A percentile compares a stretch with the other conserved stretches of the same genome.
phyloP scores from a whole-genome alignment of 2,888 invertebrate genomes.

The Rhodophaea formosa region DNA sequence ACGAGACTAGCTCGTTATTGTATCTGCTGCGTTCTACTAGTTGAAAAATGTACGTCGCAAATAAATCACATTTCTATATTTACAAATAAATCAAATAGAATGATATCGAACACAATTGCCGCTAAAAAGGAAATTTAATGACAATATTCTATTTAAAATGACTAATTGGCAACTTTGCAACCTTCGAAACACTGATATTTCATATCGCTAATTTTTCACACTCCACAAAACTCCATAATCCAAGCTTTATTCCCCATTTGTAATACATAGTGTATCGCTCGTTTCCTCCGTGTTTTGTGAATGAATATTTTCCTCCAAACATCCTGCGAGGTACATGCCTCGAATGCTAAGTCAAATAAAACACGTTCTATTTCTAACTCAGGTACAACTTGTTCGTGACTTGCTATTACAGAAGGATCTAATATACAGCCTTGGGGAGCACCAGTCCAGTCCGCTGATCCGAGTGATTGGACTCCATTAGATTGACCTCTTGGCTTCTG shows the following conservation, averaged over 20 bases:
- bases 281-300: conserved; percentile 5
- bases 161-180: too few relatives aligned
- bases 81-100: too few relatives aligned
- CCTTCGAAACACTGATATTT: neutral
- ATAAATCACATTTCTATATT: too few relatives aligned
- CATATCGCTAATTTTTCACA: neutral
- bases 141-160: too few relatives aligned
- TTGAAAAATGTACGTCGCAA: too few relatives aligned
- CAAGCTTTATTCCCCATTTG: neutral
- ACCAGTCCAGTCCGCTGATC: neutral
- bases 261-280: conserved; percentile 2
- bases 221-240: neutral
- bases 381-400: neutral
- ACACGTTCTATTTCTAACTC: conserved; percentile 10
- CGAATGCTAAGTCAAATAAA: conserved; percentile 4
- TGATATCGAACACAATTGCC: too few relatives aligned
- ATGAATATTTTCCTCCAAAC: conserved; percentile 11
- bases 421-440: neutral
- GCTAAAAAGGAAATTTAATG: too few relatives aligned
- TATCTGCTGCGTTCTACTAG: too few relatives aligned
- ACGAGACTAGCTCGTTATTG: too few relatives aligned
- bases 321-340: conserved; percentile 7
- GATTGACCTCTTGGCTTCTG: neutral
- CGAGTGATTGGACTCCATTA: neutral
- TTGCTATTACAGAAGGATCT: neutral